A percentile compares a stretch with the other conserved stretches of the same genome.
phyloP scores from a whole-genome alignment of 2,797 vertebrate species.

The Xenopus petersii region DNA sequence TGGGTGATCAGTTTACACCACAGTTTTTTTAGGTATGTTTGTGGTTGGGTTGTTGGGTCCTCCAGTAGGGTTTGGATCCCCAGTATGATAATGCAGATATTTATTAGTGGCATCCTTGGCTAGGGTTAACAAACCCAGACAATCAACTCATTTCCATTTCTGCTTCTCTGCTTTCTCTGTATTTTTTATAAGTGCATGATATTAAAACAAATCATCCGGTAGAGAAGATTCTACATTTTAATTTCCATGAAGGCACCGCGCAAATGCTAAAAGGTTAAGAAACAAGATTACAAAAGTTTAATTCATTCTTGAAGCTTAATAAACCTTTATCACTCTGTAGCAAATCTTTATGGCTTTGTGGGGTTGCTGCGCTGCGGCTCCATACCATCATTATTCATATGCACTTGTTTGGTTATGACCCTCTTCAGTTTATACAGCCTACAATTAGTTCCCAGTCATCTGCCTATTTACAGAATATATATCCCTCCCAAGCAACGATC shows the following conservation, averaged over 20 bases:
- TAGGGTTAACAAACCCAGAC: neutral
- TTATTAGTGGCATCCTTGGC: no score
- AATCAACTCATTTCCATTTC: neutral
- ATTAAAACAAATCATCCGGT: constrained; percentile 11
- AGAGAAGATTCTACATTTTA: constrained; percentile 10
- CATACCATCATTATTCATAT: constrained; percentile 23
- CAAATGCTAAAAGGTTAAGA: constrained; percentile 28
- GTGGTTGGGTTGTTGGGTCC: no score
- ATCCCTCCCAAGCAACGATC: neutral
- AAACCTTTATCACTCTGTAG: constrained; percentile 21
- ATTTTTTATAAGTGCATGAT: neutral
- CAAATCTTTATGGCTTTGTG: constrained; percentile 17
- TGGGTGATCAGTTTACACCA: no score
- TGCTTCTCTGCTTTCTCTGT: no score
- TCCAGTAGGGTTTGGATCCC: no score
- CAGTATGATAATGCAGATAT: no score
- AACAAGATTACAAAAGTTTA: constrained; percentile 36
- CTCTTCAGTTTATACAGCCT: constrained; percentile 17
- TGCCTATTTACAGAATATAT: constrained; percentile 3
- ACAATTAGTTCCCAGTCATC: constrained; percentile 17
- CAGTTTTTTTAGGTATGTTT: no score
- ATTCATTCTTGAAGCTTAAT: constrained; percentile 35
- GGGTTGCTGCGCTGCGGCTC: constrained; percentile 14
- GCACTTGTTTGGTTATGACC: constrained; percentile 27
- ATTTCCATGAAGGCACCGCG: neutral